Conservation (phyloP, 2,113 vertebrate species). For the Callipepla squamata region DNA sequence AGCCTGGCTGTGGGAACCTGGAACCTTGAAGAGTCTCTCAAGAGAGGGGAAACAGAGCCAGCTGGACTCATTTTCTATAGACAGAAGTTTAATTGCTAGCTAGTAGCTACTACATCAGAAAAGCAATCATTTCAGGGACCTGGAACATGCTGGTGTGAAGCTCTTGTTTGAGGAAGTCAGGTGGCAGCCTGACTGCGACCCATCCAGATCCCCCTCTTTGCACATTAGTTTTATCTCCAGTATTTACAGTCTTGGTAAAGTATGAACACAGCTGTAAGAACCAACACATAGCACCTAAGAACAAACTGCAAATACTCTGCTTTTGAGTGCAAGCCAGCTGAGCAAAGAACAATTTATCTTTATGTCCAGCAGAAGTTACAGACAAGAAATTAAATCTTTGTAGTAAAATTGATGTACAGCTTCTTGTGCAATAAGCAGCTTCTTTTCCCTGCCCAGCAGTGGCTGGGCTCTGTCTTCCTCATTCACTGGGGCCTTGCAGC, state of each 20-base stretch:
- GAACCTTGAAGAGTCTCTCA: slow-evolving; percentile 66
- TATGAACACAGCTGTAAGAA: neutral
- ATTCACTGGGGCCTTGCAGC: neutral
- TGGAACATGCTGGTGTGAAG: slow-evolving; percentile 20
- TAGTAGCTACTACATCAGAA: slow-evolving; percentile 35
- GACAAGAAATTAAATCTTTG: neutral
- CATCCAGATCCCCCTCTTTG: neutral
- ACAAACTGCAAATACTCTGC: neutral
- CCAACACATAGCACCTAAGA: neutral
- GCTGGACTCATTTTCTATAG: slow-evolving; percentile 60
- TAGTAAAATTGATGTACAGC: neutral
- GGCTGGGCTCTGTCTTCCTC: neutral
- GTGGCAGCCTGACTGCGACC: neutral
- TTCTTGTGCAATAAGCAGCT: neutral
- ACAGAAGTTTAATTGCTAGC: slow-evolving; percentile 43
- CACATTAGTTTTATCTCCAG: neutral
- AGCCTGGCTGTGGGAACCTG: slow-evolving; percentile 65
- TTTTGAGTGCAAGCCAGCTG: neutral
- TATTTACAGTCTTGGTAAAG: slow-evolving; percentile 3
- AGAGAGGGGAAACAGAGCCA: slow-evolving; percentile 65
- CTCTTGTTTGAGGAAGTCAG: neutral
- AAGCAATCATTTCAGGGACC: neutral
- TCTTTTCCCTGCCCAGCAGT: neutral
- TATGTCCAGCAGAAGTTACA: neutral
- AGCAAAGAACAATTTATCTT: neutral